A percentile compares a stretch with the other conserved stretches of the same genome.
These are phyloP conservation scores for Castor canadensis DNA, from an alignment of 2,113 vertebrate species.

Conservation along the genomic window DNA sequence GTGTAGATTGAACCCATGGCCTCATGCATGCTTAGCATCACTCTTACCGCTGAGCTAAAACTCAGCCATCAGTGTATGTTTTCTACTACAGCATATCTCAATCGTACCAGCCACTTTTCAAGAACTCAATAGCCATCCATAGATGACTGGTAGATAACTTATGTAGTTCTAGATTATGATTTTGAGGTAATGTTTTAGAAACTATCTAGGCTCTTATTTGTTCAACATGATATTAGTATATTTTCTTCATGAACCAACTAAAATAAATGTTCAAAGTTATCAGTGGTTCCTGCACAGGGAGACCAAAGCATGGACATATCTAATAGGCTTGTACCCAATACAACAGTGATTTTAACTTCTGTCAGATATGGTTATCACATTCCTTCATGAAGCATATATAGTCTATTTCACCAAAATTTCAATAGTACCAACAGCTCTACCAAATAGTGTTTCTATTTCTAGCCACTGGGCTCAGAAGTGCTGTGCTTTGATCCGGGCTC, in stretches of 20 bases:
- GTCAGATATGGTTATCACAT: neutral
- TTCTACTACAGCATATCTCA: neutral
- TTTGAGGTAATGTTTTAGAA: neutral
- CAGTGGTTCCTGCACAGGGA: neutral
- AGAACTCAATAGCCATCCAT: neutral
- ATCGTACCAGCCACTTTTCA: neutral
- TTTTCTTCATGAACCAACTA: neutral
- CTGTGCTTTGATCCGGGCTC: neutral
- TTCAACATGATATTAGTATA: neutral
- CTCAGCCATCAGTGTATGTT: neutral
- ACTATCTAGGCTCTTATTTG: neutral
- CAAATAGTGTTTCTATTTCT: neutral
- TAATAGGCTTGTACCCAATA: neutral
- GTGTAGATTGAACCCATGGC: neutral
- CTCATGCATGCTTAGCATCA: neutral
- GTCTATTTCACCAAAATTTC: neutral
- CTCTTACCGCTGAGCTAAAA: too few species aligned
- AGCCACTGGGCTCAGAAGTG: neutral
- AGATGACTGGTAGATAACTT: too few species aligned
- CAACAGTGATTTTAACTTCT: neutral
- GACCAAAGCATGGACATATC: neutral
- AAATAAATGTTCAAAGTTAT: neutral
- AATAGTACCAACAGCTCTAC: fast-evolving
- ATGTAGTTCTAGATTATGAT: neutral
- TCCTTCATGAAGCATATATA: neutral